phyloP scores from a whole-genome alignment of 1,140 invertebrate species.

The Campoletis sonorensis region DNA sequence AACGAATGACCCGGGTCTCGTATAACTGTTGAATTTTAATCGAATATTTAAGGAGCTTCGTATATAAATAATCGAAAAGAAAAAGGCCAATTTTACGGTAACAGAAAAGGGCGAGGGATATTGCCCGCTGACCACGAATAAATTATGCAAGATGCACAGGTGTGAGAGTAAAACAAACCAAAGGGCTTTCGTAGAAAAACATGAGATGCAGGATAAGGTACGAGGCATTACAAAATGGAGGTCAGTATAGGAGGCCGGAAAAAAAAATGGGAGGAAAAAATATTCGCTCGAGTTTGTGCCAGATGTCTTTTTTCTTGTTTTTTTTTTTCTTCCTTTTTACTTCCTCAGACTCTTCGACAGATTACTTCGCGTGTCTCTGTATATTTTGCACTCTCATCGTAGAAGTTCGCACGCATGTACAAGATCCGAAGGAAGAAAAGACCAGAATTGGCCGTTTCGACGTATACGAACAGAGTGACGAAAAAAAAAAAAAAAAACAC shows the following conservation, averaged over 20 bases:
- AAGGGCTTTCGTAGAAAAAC: too few species aligned
- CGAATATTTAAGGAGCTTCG: too few species aligned
- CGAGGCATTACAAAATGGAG: too few species aligned
- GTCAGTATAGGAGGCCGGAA: neutral
- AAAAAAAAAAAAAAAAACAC: neutral
- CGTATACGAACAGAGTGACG: neutral
- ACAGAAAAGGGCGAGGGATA: too few species aligned
- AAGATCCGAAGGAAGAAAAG: neutral
- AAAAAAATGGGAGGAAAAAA: neutral
- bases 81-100: too few species aligned
- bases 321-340: slow-evolving; percentile 1
- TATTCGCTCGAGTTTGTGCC: neutral
- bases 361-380: neutral
- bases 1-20: too few species aligned
- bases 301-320: neutral
- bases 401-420: neutral
- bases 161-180: too few species aligned
- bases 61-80: too few species aligned
- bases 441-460: slow-evolving; percentile 3
- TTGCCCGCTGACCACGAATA: too few species aligned
- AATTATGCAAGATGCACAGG: too few species aligned
- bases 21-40: too few species aligned
- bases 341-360: neutral
- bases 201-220: too few species aligned
- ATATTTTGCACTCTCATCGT: neutral